phyloP scores from a whole-genome alignment of 1,140 invertebrate species.

The Thereuonema tuberculata region DNA sequence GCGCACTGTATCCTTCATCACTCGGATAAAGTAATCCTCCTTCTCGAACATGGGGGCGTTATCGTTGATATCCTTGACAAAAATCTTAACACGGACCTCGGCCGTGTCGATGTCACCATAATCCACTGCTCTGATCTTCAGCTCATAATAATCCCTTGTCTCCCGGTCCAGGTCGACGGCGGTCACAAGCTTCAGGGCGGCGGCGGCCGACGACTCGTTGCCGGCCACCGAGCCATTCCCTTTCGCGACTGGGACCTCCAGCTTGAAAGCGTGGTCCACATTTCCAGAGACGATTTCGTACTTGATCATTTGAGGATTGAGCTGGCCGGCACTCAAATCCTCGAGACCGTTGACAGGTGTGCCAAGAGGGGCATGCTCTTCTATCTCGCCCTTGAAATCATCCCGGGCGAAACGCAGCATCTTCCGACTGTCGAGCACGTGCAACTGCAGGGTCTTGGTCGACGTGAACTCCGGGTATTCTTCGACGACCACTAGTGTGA shows the following conservation, averaged over 20 bases:
- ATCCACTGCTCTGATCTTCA: slow-evolving; percentile 60
- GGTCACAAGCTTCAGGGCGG: slow-evolving; percentile 34
- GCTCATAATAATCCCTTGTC: slow-evolving; percentile 44
- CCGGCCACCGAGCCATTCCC: slow-evolving; percentile 35
- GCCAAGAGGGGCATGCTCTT: slow-evolving; percentile 55
- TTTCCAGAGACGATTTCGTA: slow-evolving; percentile 58
- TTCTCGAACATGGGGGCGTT: slow-evolving; percentile 69
- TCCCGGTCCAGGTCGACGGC: slow-evolving; percentile 61
- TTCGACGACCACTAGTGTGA: slow-evolving; percentile 64
- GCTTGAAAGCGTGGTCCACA: slow-evolving; percentile 17
- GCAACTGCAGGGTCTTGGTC: slow-evolving; percentile 52
- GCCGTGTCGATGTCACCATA: slow-evolving; percentile 54
- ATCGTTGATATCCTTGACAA: slow-evolving; percentile 74
- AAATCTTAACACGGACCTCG: slow-evolving; percentile 51
- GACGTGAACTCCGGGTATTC: slow-evolving; percentile 59
- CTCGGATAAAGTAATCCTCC: slow-evolving; percentile 58
- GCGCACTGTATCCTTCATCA: slow-evolving; percentile 43
- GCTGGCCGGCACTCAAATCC: slow-evolving; percentile 17
- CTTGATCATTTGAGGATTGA: slow-evolving; percentile 42
- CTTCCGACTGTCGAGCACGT: slow-evolving; percentile 61
- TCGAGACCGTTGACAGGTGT: slow-evolving; percentile 48
- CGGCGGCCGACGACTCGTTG: slow-evolving; percentile 22
- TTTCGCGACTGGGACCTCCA: slow-evolving; percentile 25
- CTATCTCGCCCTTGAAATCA: slow-evolving; percentile 46
- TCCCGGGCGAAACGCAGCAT: slow-evolving; percentile 61